Base-by-base conservation (phyloP, 2,113 vertebrate genomes). In the Corythoichthys haematopterus region DNA sequence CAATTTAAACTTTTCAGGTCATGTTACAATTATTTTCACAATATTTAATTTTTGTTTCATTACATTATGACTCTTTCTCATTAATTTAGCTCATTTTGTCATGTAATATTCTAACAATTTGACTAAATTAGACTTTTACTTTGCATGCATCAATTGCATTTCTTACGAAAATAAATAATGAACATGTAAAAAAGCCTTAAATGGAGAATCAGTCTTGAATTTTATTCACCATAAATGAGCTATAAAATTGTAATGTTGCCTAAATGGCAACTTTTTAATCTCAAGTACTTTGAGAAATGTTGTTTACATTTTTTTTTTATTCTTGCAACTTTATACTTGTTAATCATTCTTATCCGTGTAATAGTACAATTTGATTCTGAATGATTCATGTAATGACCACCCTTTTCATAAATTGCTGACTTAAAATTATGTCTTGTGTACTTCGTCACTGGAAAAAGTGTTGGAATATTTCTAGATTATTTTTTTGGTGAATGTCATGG, bases 401-500 rank as follows among this genome's bases (percentile, higher is more conserved):
- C 12, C 15, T 51, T 51, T 51, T 56, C 12, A 11, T 35, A 11
- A 13, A 35, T 6, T 35, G 9, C 33, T 13, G 11, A 13, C 28
- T 0, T 56, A 56, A 56, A 35, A 13, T 56, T 28, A 33, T 35
- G 28, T 28, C 81, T 79, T 80, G 84, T 80, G 65, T 75, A 68
- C 70, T 83, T 82, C 69, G 80, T 80, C 81, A 64, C 60, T 79
- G 73, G 35, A 70, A 74, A 77, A 63, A 78, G 79, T 13, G 64
- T 20, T 73, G 88, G 86, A 89, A 86, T 85, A 79, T 67, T 70
- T 51, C 14, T 46, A 37, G 74, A 45, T 72, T 75, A 20, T 46
- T 60, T 75, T 55, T 55, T 12, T 12, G 46, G 12, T 85, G 85
- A 89, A 90, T 88, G 88, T 84, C 13, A 80, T 70, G 0, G 52